Conservation (phyloP, 1,140 invertebrate species). For the Cydia splendana region DNA sequence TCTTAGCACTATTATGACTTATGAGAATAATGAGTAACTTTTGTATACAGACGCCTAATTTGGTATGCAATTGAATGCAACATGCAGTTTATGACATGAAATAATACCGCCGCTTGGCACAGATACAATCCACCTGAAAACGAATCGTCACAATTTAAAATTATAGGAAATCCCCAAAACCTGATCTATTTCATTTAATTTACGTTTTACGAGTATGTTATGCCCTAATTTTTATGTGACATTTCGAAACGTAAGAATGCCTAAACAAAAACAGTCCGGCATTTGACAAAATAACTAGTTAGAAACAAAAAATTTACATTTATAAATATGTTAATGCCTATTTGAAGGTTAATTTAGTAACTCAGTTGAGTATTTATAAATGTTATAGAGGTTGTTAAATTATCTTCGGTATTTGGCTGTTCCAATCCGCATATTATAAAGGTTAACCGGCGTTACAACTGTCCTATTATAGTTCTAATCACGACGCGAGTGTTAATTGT, state of each 20-base stretch:
- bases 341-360: conserved; percentile 17
- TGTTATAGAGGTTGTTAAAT: neutral
- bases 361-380: neutral
- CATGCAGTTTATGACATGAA: conserved; percentile 15
- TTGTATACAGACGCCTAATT: conserved; percentile 2
- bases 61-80: conserved; percentile 1
- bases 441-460: conserved; percentile 19
- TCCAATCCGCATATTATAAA: neutral
- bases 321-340: neutral
- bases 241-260: too few species aligned
- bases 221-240: too few species aligned
- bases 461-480: conserved; percentile 29
- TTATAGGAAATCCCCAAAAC: neutral
- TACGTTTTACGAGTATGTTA: too few species aligned
- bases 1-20: neutral
- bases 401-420: neutral
- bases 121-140: neutral
- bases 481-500: conserved; percentile 16
- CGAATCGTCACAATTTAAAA: neutral
- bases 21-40: neutral
- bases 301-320: neutral
- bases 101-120: neutral
- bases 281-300: neutral
- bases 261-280: neutral
- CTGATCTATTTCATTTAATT: too few species aligned